Base-by-base conservation (phyloP, 2,113 vertebrate genomes). In the Hippocampus guttulatus region DNA sequence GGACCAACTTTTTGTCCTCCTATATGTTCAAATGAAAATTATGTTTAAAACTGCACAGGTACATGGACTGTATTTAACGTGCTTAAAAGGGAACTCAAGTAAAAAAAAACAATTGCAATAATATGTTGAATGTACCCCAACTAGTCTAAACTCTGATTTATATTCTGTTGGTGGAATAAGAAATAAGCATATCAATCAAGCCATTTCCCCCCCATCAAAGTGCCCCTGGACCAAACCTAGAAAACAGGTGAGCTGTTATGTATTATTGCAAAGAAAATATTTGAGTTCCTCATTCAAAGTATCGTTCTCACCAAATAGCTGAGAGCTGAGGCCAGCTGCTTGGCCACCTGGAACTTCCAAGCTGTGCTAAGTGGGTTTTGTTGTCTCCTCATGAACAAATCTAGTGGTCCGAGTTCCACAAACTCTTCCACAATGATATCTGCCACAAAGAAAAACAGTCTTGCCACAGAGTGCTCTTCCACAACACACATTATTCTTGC, bases 341-440 rank as follows among this genome's bases (percentile, higher is more conserved):
- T 97, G 85, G 97, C 97, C 66, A 98, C 96, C 81, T 96, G 96
- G 88, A 99, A 98, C 84, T 98, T 98, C 97, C 97, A 99, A 0
- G 93, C 89, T 0, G 96, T 95, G 67, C 93, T 94, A 66, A 98
- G 95, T 10, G 87, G 80, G 27, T 86, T 92, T 0, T 92, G 93
- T 43, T 94, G 94, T 69, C 93, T 92, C 68, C 92, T 95, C 95
- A 98, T 96, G 55, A 98, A 98, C 74, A 95, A 80, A 74, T 99
- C 97, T 85, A 99, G 87, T 0, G 97, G 95, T 3, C 97, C 97
- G 1, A 89, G 93, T 54, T 98, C 94, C 10, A 98, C 95, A 78
- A 93, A 96, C 87, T 99, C 97, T 77, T 98, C 96, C 16, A 99
- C 96, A 95, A 99, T 98, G 84, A 99, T 98, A 81, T 98, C 97